phyloP scores from a whole-genome alignment of 2,113 vertebrate species.

The Sylvilagus bachmani region DNA sequence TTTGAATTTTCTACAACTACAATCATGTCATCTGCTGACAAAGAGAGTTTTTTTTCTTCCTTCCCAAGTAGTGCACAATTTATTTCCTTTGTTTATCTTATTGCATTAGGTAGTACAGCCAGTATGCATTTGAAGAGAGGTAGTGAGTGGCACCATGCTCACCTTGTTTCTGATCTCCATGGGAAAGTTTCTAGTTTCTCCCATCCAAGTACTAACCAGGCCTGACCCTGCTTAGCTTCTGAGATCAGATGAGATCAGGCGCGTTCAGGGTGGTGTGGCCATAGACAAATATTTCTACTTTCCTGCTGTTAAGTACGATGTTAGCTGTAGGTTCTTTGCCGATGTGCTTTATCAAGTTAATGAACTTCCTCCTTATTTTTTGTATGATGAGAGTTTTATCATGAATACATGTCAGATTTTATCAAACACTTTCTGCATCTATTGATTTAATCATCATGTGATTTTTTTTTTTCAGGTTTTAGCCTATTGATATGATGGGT shows the following conservation, averaged over 20 bases:
- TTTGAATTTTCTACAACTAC: neutral
- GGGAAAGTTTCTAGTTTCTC: neutral
- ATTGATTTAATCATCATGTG: neutral
- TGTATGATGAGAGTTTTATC: neutral
- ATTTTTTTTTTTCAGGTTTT: neutral
- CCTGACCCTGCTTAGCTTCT: too few relatives aligned
- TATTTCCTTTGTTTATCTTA: neutral
- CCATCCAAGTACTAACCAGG: too few relatives aligned
- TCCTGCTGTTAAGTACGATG: neutral
- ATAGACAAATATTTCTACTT: neutral
- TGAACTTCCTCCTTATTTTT: neutral
- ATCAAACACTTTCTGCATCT: neutral
- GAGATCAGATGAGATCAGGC: too few relatives aligned
- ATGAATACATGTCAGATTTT: neutral
- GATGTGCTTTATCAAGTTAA: neutral
- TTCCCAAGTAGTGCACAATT: neutral
- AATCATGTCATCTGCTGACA: neutral
- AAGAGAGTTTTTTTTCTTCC: neutral
- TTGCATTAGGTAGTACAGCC: neutral
- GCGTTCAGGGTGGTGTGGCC: too few relatives aligned
- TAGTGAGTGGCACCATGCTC: neutral
- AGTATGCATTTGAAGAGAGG: neutral
- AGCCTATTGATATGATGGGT: neutral
- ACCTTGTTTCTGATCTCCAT: neutral
- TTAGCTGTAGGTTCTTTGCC: neutral